These are phyloP conservation scores for Cantharis rustica DNA, from an alignment of 2,888 invertebrate species.

Conservation along the genomic window DNA sequence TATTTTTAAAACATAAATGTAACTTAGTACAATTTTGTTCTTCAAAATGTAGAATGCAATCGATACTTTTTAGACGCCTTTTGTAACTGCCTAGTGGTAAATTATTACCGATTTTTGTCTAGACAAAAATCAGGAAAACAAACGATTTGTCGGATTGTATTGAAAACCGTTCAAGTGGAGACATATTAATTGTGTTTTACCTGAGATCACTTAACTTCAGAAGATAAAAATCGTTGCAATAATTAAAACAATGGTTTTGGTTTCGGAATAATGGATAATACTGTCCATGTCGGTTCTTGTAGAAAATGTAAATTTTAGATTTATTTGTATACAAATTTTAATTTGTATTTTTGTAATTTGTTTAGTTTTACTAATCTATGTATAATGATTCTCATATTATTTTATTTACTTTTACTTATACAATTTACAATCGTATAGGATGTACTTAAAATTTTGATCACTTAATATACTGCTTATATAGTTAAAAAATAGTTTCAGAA, in stretches of 20 bases:
- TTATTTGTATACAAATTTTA: too few relatives aligned
- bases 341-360: neutral
- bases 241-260: neutral
- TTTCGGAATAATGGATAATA: neutral
- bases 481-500: neutral
- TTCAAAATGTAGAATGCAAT: neutral
- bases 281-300: neutral
- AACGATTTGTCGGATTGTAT: slow-evolving; percentile 24
- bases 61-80: neutral
- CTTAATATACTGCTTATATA: neutral
- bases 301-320: neutral
- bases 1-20: neutral
- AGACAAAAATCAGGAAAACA: slow-evolving; percentile 20
- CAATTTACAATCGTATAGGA: too few relatives aligned
- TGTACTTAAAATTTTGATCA: neutral
- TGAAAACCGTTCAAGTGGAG: slow-evolving; percentile 8
- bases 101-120: slow-evolving; percentile 19
- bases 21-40: neutral
- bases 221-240: neutral
- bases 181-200: neutral
- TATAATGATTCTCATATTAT: neutral
- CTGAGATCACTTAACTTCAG: neutral
- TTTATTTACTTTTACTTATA: too few relatives aligned
- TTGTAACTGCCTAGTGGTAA: neutral
- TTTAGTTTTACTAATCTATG: neutral